Base-by-base conservation (phyloP, 2,888 invertebrate species). In the Chirona hameri region DNA sequence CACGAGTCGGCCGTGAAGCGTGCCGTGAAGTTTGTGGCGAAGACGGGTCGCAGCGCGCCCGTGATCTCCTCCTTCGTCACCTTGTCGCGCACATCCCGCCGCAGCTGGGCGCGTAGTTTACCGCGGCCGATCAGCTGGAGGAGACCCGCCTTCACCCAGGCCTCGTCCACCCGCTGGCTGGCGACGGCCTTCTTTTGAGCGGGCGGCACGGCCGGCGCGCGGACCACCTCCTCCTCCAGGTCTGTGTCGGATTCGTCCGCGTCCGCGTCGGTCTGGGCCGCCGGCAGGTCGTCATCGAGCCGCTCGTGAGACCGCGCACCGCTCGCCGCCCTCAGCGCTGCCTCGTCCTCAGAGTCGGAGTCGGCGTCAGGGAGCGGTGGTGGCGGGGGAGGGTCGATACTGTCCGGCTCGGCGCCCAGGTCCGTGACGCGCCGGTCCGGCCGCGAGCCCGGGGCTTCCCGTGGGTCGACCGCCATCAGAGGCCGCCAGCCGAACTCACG, bases 401-500 rank as follows among this genome's bases (percentile, higher is more conserved):
- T 69, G 69, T 29, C 69, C 4, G 29, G 69, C 29, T 7, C 29
- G 14, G 69, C 69, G 69, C 29, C 65, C 65, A 2, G n/a, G 7
- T 0, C 9, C 65, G 65, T 1, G 18, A 57, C 21, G 57, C 21
- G 21, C 57, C 48, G 57, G 57, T 24, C 24, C 57, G 15, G 12
- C 7, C 7, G 18, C 21, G 21, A 21, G 57, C 15, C 7, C 1
- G 21, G 21, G 21, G 18, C 21, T 57, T 15, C 18, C 21, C 21
- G 57, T 21, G 15, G 57, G 65, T 27, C 27, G 29, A 29, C 69
- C 15, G n/a, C n/a, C n/a, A 4, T 29, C 69, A 69, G 69, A 1
- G 69, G 69, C 69, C 29, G 29, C 69, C 69, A 69, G 69, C 29
- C 69, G 69, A n/a, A 69, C 69, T 69, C 69, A 5, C 69, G 69